phyloP scores from a whole-genome alignment of 2,797 vertebrate genomes.

The Acrossocheilus fasciatus region DNA sequence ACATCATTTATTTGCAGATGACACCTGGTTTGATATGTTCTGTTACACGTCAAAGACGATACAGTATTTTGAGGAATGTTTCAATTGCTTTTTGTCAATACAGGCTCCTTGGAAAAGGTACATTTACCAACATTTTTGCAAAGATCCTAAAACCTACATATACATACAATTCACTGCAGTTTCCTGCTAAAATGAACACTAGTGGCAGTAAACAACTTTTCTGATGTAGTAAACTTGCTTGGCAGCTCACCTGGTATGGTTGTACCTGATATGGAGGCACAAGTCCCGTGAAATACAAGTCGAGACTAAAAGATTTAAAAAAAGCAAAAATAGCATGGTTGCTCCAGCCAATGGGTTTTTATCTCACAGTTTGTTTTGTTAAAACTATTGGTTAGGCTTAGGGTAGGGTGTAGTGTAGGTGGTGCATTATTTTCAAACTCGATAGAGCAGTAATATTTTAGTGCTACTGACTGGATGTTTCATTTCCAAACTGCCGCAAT shows the following conservation, averaged over 20 bases:
- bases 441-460: background rate
- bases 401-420: background rate
- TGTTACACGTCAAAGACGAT: background rate
- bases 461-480: background rate
- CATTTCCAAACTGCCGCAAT: background rate
- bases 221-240: background rate
- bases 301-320: background rate
- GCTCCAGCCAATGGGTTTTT: background rate
- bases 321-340: background rate
- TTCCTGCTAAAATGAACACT: background rate
- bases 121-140: background rate
- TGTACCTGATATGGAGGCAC: background rate
- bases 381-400: background rate
- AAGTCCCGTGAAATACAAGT: background rate
- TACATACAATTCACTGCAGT: background rate
- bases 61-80: background rate
- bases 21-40: background rate
- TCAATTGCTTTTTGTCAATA: background rate
- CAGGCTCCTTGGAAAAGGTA: background rate
- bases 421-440: background rate
- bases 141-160: background rate
- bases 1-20: background rate
- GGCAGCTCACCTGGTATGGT: background rate
- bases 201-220: background rate
- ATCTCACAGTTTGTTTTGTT: background rate